Conservation (phyloP, 2,113 vertebrate genomes). For the Lampris incognitus region DNA sequence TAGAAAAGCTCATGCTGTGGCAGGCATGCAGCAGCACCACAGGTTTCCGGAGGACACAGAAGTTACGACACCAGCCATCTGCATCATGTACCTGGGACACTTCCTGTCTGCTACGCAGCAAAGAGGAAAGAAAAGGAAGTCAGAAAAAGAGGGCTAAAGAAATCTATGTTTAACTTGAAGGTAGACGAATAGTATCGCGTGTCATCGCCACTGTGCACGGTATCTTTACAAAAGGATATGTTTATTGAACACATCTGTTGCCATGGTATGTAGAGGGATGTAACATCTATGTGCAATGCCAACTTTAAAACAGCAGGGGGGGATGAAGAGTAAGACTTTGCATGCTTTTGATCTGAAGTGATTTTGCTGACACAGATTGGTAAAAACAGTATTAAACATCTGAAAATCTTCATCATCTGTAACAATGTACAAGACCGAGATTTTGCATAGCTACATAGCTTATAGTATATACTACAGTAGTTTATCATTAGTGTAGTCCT, state of each 20-base stretch:
- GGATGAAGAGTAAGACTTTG: slow-evolving; percentile 1
- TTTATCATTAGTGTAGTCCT: too few species aligned
- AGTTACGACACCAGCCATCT: slow-evolving; percentile 37
- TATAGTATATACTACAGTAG: too few species aligned
- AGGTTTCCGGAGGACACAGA: slow-evolving; percentile 41
- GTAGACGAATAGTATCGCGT: background rate
- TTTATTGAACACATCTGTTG: background rate
- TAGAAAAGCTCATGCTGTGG: slow-evolving; percentile 11
- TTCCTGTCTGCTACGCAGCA: slow-evolving; percentile 63
- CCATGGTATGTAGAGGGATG: too few species aligned
- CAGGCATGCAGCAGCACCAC: slow-evolving; percentile 35
- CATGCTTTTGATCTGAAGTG: background rate
- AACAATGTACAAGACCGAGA: background rate
- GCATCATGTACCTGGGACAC: slow-evolving; percentile 51
- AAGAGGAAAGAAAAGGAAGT: slow-evolving; percentile 55
- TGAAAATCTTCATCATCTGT: background rate
- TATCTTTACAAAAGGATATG: background rate
- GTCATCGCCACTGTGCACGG: background rate
- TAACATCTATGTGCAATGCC: slow-evolving; percentile 2
- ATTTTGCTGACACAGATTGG: background rate
- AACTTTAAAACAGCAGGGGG: slow-evolving; percentile 36
- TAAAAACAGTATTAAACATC: background rate
- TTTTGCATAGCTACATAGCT: too few species aligned
- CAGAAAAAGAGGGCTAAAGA: slow-evolving; percentile 1
- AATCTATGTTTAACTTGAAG: too few species aligned